Base-by-base conservation (phyloP, 2,888 invertebrate genomes). In the Tholera decimalis region DNA sequence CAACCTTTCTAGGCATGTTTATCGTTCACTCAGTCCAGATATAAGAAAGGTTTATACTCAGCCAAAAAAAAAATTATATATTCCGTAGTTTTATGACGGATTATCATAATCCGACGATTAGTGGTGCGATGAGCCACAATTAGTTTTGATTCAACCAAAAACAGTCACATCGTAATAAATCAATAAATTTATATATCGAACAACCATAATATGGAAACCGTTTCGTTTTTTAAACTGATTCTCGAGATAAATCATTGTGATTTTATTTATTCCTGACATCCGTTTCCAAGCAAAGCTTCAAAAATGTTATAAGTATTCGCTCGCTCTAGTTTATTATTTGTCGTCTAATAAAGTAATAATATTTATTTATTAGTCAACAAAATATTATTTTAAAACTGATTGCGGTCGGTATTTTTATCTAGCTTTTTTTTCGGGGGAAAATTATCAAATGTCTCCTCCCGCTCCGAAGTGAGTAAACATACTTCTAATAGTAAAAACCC, bases 51-150 rank as follows among this genome's bases (percentile, higher is more conserved):
- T 11, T 30, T 35, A 15, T 15, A 35, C 15, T 35, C 5, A 15
- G 4, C 15, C 35, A 35, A 15, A 6, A 15, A 6, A 35, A 35
- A 35, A 15, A n/a, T n/a, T 22, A 53, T 60, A 56, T 39, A 63
- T 67, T 58, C 53, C 57, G 30, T 53, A 22, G 46, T 68, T 78
- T 79, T 78, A 78, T 65, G 76, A 47, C 46, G 55, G 72, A 79
- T 78, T 77, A 79, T 59, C 67, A 79, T 78, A 79, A 78, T 67
- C 60, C 39, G 30, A 18, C 62, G 77, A 79, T 78, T 64, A 78
- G 64, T 67, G 71, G 30, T 39, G 53, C 50, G 62, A 66, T 66
- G 56, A 47, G 46, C 22, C 66, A 46, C 56, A 67, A 77, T 78
- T 74, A 77, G 60, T 58, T 66, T 79, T 55, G 75, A 65, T 66